These are phyloP conservation scores for Cacatua alba DNA, from an alignment of 2,113 vertebrate species.

Conservation along the genomic window DNA sequence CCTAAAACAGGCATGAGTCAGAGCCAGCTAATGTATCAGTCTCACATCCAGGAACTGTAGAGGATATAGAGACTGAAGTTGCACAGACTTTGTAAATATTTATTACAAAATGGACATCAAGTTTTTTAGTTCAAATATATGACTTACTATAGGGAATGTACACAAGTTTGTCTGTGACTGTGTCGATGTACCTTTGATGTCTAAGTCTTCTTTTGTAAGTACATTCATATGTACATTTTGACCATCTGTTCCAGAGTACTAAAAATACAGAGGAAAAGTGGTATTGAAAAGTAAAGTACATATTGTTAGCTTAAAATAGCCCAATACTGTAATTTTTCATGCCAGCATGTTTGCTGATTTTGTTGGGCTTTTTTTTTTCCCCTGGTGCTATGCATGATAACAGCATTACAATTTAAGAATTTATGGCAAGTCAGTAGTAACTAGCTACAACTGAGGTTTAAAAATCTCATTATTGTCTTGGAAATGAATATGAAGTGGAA, in stretches of 20 bases:
- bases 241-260: background rate
- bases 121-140: background rate
- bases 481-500: background rate
- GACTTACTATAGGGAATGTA: background rate
- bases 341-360: background rate
- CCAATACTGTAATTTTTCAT: background rate
- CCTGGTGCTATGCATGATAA: background rate
- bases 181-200: background rate
- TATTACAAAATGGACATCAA: background rate
- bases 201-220: background rate
- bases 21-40: background rate
- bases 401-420: background rate
- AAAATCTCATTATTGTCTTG: background rate
- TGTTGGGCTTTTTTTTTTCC: background rate
- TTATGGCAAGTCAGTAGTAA: background rate
- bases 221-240: background rate
- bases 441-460: background rate
- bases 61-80: constrained; percentile 7
- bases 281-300: background rate
- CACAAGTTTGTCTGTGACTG: background rate
- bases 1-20: constrained; percentile 55
- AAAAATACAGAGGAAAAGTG: background rate
- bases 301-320: background rate
- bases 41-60: background rate
- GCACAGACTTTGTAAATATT: background rate